phyloP scores from a whole-genome alignment of 2,888 invertebrate genomes.

The Caenorhabditis sp. region DNA sequence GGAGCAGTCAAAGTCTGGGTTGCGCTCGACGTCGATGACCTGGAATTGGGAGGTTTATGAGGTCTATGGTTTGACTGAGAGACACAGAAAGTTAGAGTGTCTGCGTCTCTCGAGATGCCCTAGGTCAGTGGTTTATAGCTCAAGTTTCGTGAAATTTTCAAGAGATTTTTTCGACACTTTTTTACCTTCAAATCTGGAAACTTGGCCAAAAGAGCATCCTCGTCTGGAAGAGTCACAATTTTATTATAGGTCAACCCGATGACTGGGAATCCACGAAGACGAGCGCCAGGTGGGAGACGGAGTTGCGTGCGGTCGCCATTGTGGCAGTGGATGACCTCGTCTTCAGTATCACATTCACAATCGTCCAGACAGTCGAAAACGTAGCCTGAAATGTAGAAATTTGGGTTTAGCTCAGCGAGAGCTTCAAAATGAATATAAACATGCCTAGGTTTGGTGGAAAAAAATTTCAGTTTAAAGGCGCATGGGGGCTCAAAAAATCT shows the following conservation, averaged over 20 bases:
- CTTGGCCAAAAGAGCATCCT: constrained; percentile 76
- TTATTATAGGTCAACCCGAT: constrained; percentile 79
- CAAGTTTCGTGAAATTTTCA: neutral
- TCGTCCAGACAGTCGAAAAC: constrained; percentile 78
- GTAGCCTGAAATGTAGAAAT: constrained; percentile 76
- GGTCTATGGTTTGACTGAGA: no score
- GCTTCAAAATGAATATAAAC: constrained; percentile 14
- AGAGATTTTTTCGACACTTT: no score
- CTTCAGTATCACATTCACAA: constrained; percentile 80
- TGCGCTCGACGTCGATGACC: constrained; percentile 80
- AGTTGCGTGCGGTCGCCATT: constrained; percentile 75
- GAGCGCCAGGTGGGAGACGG: constrained; percentile 71
- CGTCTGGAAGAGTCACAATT: constrained; percentile 74
- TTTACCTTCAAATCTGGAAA: constrained; percentile 78
- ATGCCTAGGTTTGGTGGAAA: neutral
- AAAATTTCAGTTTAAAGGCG: neutral
- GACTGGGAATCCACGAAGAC: constrained; percentile 78
- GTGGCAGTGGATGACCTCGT: constrained; percentile 80
- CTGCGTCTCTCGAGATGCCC: neutral
- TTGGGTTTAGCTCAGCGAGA: neutral
- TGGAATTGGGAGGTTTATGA: no score
- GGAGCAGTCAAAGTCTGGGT: constrained; percentile 78
- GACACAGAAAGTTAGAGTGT: neutral
- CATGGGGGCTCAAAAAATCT: neutral
- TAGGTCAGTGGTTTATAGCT: neutral